Evolutionary conservation across 2,113 vertebrate species (phyloP).

Genomic region (Lepus timidus): DNA sequence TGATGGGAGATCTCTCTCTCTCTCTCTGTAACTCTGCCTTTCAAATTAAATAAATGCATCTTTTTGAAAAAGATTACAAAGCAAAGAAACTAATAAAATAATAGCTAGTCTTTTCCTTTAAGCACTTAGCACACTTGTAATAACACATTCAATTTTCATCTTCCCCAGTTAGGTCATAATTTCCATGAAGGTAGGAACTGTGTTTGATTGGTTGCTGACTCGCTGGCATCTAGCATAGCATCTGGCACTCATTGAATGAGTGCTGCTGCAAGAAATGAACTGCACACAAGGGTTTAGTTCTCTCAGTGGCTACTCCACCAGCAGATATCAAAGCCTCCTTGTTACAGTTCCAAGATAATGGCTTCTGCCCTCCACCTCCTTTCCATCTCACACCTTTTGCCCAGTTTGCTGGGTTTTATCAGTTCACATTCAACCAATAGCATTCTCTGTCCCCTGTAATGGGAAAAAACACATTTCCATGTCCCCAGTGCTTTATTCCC

Average conservation of each 20-base stretch:
- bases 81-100: not conserved
- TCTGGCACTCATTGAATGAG: not conserved
- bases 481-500: too few relatives aligned
- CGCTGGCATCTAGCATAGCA: not conserved
- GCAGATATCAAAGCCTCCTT: not conserved
- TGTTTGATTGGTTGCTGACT: not conserved
- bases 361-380: not conserved
- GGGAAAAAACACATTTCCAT: too few relatives aligned
- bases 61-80: not conserved
- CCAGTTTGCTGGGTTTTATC: not conserved
- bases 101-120: constrained; percentile 17
- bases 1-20: too few relatives aligned
- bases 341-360: not conserved
- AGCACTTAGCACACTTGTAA: not conserved
- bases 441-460: too few relatives aligned
- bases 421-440: too few relatives aligned
- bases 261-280: not conserved
- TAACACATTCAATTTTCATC: not conserved
- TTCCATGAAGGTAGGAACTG: not conserved
- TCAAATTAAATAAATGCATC: too few relatives aligned
- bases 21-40: too few relatives aligned
- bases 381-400: not conserved
- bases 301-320: not conserved
- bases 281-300: too few relatives aligned
- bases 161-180: not conserved